Conservation (phyloP, 2,113 vertebrate genomes). For the Colistium nudipinnis region DNA sequence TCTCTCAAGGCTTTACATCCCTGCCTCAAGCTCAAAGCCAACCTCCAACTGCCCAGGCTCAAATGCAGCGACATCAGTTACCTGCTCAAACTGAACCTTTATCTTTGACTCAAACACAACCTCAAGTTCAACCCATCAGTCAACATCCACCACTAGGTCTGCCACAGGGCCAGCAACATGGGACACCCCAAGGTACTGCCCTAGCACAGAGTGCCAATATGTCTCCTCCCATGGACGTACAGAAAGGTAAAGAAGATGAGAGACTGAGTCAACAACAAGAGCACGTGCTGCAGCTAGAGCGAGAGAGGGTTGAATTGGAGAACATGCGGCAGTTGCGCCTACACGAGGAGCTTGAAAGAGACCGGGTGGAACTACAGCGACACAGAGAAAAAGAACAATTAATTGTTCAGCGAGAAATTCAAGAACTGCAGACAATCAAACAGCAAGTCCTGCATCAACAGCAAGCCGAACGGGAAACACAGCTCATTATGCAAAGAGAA, state of each 20-base stretch:
- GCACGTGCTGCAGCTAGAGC: constrained; percentile 91
- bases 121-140: constrained; percentile 66
- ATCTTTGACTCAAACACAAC: constrained; percentile 74
- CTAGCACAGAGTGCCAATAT: constrained; percentile 44
- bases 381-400: constrained; percentile 97
- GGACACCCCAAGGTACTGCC: constrained; percentile 40
- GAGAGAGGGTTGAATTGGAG: constrained; percentile 94
- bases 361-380: constrained; percentile 92
- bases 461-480: constrained; percentile 93
- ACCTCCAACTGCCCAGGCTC: constrained; percentile 49
- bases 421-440: constrained; percentile 96
- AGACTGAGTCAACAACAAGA: constrained; percentile 93
- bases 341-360: constrained; percentile 96
- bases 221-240: constrained; percentile 79
- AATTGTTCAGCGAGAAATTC: constrained; percentile 95
- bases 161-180: constrained; percentile 69
- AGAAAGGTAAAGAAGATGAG: constrained; percentile 90
- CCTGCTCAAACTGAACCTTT: constrained; percentile 78
- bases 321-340: constrained; percentile 93
- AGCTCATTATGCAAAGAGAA: constrained; percentile 94
- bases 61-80: constrained; percentile 74
- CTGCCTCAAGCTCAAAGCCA: constrained; percentile 66
- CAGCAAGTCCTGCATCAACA: constrained; percentile 97
- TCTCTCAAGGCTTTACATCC: constrained; percentile 43
- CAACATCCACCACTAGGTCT: constrained; percentile 64